Percentiles rank a stretch among this genome's conserved stretches.
Evolutionary conservation across 2,113 vertebrate genomes (phyloP).

Genomic region (Brachyhypopomus gauderio): DNA sequence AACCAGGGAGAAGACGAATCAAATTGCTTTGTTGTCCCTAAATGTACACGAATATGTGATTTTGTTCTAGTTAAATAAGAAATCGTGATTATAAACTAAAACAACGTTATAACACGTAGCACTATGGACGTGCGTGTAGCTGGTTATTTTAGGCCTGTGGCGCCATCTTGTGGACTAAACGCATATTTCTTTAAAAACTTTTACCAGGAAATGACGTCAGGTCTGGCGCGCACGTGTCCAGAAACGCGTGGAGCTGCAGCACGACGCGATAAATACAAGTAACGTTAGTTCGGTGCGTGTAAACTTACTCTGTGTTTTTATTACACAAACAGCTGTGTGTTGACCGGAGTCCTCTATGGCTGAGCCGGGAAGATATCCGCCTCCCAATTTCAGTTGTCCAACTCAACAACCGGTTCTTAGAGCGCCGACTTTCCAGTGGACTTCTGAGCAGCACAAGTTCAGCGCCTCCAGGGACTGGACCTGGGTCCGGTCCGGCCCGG

Average conservation of each 20-base stretch:
- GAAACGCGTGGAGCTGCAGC: neutral
- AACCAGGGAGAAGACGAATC: too few relatives aligned
- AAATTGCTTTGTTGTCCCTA: too few relatives aligned
- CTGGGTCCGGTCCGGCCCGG: conserved; percentile 30
- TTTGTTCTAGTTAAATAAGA: too few relatives aligned
- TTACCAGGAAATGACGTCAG: conserved; percentile 28
- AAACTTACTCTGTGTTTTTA: neutral
- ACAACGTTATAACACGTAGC: too few relatives aligned
- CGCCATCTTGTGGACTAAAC: neutral
- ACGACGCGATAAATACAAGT: neutral
- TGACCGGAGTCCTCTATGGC: conserved; percentile 52
- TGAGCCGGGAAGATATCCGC: conserved; percentile 60
- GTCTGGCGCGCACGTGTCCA: neutral
- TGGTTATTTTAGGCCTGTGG: neutral
- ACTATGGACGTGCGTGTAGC: too few relatives aligned
- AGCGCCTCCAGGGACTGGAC: conserved; percentile 47
- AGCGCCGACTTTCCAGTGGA: conserved; percentile 53
- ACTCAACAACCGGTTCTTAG: conserved; percentile 25
- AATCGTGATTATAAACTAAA: too few relatives aligned
- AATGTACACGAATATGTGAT: too few relatives aligned
- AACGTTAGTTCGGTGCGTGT: conserved; percentile 7
- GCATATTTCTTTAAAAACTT: neutral
- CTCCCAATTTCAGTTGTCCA: conserved; percentile 64
- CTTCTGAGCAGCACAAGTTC: conserved; percentile 58
- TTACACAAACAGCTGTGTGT: neutral